phyloP scores from a whole-genome alignment of 2,888 invertebrate genomes.

The Mantis religiosa region DNA sequence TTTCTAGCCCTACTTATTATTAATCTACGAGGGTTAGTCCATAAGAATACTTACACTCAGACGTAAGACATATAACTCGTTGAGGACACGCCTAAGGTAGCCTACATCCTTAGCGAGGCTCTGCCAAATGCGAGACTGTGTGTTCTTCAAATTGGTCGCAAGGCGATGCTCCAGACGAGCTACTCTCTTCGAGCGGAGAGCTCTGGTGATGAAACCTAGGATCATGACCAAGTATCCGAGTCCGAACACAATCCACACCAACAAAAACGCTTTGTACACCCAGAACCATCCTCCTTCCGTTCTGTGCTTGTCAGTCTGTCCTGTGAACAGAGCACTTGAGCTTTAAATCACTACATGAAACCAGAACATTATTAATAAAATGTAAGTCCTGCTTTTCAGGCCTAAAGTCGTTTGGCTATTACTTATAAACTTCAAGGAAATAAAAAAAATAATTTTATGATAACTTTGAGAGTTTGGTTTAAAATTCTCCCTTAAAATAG shows the following conservation, averaged over 20 bases:
- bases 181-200: constrained; percentile 70
- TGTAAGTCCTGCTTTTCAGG: too few species aligned
- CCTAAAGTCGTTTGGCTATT: too few species aligned
- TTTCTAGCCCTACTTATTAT: too few species aligned
- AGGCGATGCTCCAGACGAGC: constrained; percentile 71
- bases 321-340: neutral
- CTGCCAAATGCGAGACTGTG: constrained; percentile 72
- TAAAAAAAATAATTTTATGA: too few species aligned
- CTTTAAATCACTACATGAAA: too few species aligned
- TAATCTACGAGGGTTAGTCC: too few species aligned
- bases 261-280: constrained; percentile 74
- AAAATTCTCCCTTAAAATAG: too few species aligned
- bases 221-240: constrained; percentile 89
- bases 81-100: constrained; percentile 67
- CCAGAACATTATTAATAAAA: too few species aligned
- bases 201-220: constrained; percentile 76
- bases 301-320: constrained; percentile 15
- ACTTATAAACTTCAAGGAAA: too few species aligned
- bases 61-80: constrained; percentile 77
- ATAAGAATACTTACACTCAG: constrained; percentile 59
- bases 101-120: constrained; percentile 72
- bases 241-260: constrained; percentile 88
- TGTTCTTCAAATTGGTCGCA: constrained; percentile 69
- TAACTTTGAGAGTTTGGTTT: too few species aligned
- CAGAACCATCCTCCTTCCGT: constrained; percentile 45